These are phyloP conservation scores for Scarus forsteni DNA, from an alignment of 2,797 vertebrate genomes.

Conservation along the genomic window DNA sequence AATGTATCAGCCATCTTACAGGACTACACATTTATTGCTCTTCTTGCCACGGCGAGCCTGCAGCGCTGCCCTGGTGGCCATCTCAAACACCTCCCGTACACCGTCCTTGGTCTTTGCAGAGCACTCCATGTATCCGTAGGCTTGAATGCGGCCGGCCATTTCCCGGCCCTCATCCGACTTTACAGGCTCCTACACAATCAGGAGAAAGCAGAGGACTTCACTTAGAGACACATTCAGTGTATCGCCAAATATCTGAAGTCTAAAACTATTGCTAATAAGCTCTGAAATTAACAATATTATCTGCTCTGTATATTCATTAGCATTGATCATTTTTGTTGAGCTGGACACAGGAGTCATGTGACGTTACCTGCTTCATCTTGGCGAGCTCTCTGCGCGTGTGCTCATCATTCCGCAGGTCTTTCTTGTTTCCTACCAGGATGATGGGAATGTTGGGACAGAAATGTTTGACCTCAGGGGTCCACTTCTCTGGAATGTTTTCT, in stretches of 20 bases:
- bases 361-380: constrained; percentile 97
- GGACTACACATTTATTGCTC: constrained; percentile 93
- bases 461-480: constrained; percentile 99
- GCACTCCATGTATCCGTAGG: constrained; percentile 99
- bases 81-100: constrained; percentile 98
- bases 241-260: neutral
- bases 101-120: constrained; percentile 99
- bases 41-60: constrained; percentile 97
- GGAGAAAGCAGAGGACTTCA: neutral
- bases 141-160: constrained; percentile 94
- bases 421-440: constrained; percentile 99
- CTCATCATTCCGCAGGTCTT: constrained; percentile 97
- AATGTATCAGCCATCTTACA: constrained; percentile 83
- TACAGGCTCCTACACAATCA: constrained; percentile 90
- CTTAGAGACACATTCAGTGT: neutral
- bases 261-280: neutral
- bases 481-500: constrained; percentile 99
- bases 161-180: constrained; percentile 97
- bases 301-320: neutral
- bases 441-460: constrained; percentile 99
- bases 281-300: no score
- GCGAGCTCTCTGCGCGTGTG: constrained; percentile 97
- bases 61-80: constrained; percentile 98
- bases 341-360: neutral
- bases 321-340: neutral